Base-by-base conservation (phyloP, 2,888 invertebrate genomes). In the Ectemnius cavifrons region DNA sequence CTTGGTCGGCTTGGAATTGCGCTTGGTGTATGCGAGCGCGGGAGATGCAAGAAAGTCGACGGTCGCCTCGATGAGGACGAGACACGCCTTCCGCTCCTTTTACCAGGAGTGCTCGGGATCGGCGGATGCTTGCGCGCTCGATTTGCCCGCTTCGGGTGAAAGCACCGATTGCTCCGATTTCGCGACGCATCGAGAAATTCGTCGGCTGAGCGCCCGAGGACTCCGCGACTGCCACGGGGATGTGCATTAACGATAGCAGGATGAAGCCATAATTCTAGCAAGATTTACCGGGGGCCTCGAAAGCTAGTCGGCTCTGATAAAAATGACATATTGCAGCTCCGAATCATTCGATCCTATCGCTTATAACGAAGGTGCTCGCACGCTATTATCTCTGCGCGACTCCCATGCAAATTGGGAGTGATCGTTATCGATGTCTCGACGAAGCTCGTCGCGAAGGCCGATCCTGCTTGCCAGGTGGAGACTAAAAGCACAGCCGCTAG, bases 111-210 rank as follows among this genome's bases (percentile, higher is more conserved):
- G 62, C 47, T 52, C 67, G 64, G 63, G 70, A 76, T 75, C 75
- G 75, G 14, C 61, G 58, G 63, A 73, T 70, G 14, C 37, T 14
- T 23, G 71, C 52, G 63, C 73, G 70, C 67, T 52, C 79, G 71
- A 78, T 73, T 79, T 81, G 71, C 63, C 65, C 46, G 61, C 56
- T 47, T 8, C 59, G 65, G 28, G 70, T 74, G 68, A 81, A 79
- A 77, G 65, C 66, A 70, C 69, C 37, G 70, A 71, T 64, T 60
- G 64, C 49, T 27, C 45, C 47, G 27, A 62, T 57, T 66, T 37
- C 23, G 45, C 47, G 45, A 52, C n/a, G 52, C 52, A 46, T 52
- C 18, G 27, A 47, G 52, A 49, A 63, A 63, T 63, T 49, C 47
- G 49, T 63, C 49, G 49, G 49, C 16, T 63, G 14, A 4, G 23